These are phyloP conservation scores for Myrmecobius fasciatus DNA, from an alignment of 2,113 vertebrate genomes.

Conservation along the genomic window DNA sequence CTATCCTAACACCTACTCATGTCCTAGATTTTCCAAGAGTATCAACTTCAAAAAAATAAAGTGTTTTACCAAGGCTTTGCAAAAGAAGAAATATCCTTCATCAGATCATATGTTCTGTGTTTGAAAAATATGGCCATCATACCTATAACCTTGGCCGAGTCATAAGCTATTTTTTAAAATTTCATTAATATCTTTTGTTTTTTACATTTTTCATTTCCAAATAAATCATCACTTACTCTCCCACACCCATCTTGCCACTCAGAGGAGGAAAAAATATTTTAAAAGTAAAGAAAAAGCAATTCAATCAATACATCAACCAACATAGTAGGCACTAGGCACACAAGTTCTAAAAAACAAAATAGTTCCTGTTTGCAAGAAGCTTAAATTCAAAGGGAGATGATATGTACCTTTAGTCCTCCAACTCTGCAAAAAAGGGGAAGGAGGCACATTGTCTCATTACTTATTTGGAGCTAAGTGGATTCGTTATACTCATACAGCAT, in stretches of 20 bases:
- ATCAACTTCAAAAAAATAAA: background rate
- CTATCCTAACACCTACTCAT: background rate
- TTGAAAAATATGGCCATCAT: background rate
- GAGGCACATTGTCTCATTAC: background rate
- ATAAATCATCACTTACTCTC: background rate
- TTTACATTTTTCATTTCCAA: background rate
- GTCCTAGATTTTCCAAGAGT: background rate
- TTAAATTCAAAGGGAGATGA: background rate
- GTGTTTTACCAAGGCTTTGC: background rate
- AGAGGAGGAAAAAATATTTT: background rate
- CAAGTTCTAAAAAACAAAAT: background rate
- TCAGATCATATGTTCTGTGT: background rate
- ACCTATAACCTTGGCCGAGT: background rate
- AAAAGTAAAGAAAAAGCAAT: background rate
- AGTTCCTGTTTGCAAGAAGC: background rate
- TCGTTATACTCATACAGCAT: background rate
- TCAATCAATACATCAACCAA: background rate
- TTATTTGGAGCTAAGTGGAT: background rate
- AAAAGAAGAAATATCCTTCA: background rate
- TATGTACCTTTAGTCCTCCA: background rate
- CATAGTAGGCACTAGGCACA: background rate
- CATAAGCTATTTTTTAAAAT: background rate
- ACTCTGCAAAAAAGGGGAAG: background rate
- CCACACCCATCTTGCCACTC: background rate
- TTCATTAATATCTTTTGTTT: background rate